Base-by-base conservation (phyloP, 2,888 invertebrate species). In the Aleiodes leptofemur region DNA sequence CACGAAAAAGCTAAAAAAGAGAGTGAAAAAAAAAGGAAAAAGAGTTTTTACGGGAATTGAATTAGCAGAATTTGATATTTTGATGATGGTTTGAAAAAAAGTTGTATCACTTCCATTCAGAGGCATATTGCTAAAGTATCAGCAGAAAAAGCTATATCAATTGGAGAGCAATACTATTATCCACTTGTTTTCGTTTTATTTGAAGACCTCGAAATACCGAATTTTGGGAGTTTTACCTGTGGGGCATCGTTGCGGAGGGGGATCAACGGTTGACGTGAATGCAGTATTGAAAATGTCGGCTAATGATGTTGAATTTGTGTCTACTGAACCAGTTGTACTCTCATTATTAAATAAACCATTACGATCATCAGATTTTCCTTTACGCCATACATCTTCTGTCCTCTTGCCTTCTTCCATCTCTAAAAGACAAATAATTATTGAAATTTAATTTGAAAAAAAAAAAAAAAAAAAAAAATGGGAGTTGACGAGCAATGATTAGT, bases 281-380 rank as follows among this genome's bases (percentile, higher is more conserved):
- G 92, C 93, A 77, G 93, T 92, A 85, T 93, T 92, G 80, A 93
- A 90, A 85, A 93, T 93, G 86, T 93, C 93, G 70, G 92, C 92
- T 80, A 93, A 84, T 9, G 93, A 92, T 71, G 92, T 88, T 4
- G 88, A 86, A 79, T 85, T 88, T 34, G 83, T 83, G 53, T 86
- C 86, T 43, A 83, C 82, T 8, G 85, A 83, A 0, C 82, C 83
- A 23, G 86, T 76, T 11, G 86, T 79, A 34, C 85, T 79, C 76
- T 88, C 88, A 34, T 81, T 79, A 74, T 84, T 84, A 73, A 86
- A 88, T 23, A 86, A 76, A 48, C 83, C 82, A 73, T 55, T 83
- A 66, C 84, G 83, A 72, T 86, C 79, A 64, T 86, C 87, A 0
- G 82, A 79, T 82, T 88, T 89, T 74, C 80, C 85, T 76, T 86